Evolutionary conservation across 2,888 invertebrate species (phyloP).

Genomic region (Petrophora chlorosata): DNA sequence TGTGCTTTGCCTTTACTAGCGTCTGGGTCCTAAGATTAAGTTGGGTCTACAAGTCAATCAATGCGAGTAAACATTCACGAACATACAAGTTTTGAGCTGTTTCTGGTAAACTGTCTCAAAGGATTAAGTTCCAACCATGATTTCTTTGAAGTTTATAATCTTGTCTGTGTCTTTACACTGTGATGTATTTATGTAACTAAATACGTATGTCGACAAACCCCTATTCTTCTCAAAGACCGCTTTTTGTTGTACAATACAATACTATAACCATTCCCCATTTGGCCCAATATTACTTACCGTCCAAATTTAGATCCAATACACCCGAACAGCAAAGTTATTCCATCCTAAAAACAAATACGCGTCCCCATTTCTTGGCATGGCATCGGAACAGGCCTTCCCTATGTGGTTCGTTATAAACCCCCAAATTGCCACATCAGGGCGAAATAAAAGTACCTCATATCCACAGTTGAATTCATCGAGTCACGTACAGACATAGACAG

Average conservation of each 20-base stretch:
- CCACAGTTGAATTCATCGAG: slow-evolving; percentile 46
- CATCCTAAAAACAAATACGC: slow-evolving; percentile 49
- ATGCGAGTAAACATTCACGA: not conserved
- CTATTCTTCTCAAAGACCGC: too few relatives aligned
- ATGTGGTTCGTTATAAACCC: slow-evolving; percentile 60
- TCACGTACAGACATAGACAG: slow-evolving; percentile 37
- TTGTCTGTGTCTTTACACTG: too few relatives aligned
- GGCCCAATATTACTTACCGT: slow-evolving; percentile 9
- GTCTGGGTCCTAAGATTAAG: slow-evolving; percentile 3
- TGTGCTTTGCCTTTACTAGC: not conserved
- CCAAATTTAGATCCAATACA: slow-evolving; percentile 37
- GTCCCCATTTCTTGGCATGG: slow-evolving; percentile 36
- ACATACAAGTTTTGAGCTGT: slow-evolving; percentile 2
- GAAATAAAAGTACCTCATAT: slow-evolving; percentile 54
- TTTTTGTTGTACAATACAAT: too few relatives aligned
- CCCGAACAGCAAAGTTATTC: slow-evolving; percentile 43
- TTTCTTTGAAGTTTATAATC: too few relatives aligned
- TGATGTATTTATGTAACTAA: too few relatives aligned
- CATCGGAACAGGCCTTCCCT: slow-evolving; percentile 46
- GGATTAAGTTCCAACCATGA: not conserved
- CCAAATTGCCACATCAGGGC: slow-evolving; percentile 53
- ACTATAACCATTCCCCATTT: slow-evolving; percentile 6
- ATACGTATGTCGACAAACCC: too few relatives aligned
- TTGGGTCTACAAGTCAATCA: not conserved
- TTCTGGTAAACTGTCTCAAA: not conserved